These are phyloP conservation scores for Isaurus tuberculatus DNA, from an alignment of 92 coral and sea anemone genomes.

Conservation along the genomic window DNA sequence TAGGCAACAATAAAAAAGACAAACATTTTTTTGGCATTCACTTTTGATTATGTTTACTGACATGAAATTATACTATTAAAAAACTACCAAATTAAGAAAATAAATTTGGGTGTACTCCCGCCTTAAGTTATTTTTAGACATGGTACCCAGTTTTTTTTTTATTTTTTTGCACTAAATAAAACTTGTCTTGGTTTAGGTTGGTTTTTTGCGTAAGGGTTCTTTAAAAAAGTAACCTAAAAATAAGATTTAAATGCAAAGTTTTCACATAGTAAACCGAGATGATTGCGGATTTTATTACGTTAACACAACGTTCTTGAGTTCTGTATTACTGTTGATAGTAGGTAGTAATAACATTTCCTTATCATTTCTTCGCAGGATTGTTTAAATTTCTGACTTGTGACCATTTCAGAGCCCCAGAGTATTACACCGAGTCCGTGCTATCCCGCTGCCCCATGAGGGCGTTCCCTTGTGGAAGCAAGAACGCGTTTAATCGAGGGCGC, in stretches of 20 bases:
- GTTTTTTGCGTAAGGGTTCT: background rate
- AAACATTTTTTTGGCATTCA: no score
- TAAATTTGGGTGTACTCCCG: no score
- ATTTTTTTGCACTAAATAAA: no score
- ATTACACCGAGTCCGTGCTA: constrained; percentile 74
- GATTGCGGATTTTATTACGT: no score
- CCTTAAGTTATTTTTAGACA: no score
- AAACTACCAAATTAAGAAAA: no score
- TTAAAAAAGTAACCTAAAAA: background rate
- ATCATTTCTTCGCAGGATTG: constrained; percentile 19
- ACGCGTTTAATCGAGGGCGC: constrained; percentile 77
- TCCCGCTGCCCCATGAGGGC: constrained; percentile 75
- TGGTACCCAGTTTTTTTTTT: no score
- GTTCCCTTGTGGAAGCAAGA: constrained; percentile 66
- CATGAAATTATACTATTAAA: no score
- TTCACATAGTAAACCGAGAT: no score
- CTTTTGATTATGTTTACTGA: no score
- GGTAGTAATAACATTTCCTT: background rate
- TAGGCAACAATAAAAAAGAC: no score
- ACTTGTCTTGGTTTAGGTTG: no score
- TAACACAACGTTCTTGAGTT: background rate
- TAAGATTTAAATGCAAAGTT: background rate
- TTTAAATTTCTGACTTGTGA: constrained; percentile 67
- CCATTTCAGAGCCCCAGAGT: constrained; percentile 75
- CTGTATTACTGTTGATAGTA: background rate